Conservation (phyloP, 2,113 vertebrate genomes). For the Formicarius rufipectus region DNA sequence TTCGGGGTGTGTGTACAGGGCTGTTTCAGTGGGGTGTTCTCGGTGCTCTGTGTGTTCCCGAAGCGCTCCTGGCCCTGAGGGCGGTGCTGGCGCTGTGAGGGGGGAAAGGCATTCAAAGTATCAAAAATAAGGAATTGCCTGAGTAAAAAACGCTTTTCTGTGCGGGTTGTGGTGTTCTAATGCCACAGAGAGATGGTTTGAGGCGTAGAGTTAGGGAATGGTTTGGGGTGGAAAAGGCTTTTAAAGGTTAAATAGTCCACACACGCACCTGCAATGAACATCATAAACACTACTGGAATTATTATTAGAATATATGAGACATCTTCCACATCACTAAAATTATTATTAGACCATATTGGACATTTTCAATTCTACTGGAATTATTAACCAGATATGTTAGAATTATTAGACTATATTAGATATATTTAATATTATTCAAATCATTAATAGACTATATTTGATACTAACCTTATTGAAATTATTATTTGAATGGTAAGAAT, state of each 20-base stretch:
- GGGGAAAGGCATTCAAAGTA: not conserved
- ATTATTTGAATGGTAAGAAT: not conserved
- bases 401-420: too few species aligned
- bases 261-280: not conserved
- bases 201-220: not conserved
- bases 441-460: not conserved
- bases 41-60: too few species aligned
- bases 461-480: not conserved
- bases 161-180: not conserved
- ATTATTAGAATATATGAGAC: not conserved
- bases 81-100: not conserved
- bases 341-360: not conserved
- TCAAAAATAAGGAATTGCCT: not conserved
- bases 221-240: not conserved
- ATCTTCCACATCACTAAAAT: too few species aligned
- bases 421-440: not conserved
- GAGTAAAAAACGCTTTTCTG: not conserved
- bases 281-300: not conserved
- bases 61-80: too few species aligned
- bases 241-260: not conserved
- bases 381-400: too few species aligned
- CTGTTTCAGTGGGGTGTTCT: too few species aligned
- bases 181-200: not conserved
- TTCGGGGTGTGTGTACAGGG: too few species aligned
- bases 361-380: not conserved